Percentiles rank a stretch among this genome's conserved stretches.
These are phyloP conservation scores for Panurus biarmicus DNA, from an alignment of 2,113 vertebrate species.

Conservation along the genomic window DNA sequence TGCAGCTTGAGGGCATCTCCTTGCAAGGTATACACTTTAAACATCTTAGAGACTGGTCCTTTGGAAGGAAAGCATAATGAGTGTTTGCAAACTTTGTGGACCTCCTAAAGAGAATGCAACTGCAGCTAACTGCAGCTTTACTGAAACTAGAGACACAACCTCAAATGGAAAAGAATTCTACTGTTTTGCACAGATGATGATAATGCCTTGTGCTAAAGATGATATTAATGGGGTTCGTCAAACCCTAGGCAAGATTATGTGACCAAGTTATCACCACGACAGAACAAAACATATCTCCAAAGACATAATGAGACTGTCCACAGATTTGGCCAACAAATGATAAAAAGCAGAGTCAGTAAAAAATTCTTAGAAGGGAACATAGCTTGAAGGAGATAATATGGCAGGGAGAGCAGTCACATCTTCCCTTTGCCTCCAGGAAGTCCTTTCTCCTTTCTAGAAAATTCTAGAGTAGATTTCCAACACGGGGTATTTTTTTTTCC, in stretches of 20 bases:
- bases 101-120: background rate
- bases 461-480: background rate
- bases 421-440: background rate
- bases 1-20: background rate
- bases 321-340: background rate
- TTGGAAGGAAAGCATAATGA: background rate
- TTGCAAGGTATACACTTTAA: background rate
- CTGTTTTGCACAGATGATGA: background rate
- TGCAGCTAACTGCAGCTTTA: background rate
- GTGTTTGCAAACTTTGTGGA: background rate
- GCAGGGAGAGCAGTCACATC: background rate
- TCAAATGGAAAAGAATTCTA: background rate
- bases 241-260: background rate
- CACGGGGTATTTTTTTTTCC: fast-evolving
- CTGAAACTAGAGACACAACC: background rate
- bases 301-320: background rate
- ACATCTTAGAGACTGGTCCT: background rate
- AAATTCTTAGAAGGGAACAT: background rate
- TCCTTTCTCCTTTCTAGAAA: background rate
- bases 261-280: background rate
- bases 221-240: background rate
- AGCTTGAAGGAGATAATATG: background rate
- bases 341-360: background rate
- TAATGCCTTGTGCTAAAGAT: background rate
- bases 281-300: background rate